Base-by-base conservation (phyloP, 2,888 invertebrate species). In the Agelastica alni region DNA sequence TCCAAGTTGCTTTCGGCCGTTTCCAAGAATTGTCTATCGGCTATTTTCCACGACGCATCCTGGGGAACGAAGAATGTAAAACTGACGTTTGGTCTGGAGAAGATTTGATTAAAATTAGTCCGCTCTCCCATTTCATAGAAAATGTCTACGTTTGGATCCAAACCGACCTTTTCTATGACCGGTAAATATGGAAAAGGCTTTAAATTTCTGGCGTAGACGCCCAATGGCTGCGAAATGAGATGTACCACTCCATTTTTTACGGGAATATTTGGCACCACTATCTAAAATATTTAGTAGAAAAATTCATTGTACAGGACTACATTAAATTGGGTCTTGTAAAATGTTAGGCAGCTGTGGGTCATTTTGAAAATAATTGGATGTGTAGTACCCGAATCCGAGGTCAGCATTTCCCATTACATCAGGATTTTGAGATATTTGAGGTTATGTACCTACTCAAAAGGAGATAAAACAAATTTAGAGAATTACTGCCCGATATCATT, bases 211-310 rank as follows among this genome's bases (percentile, higher is more conserved):
- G 92, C 91, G 53, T 91, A 89, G 53, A 93, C 86, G 85, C 93
- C 91, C 16, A 95, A 79, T 0, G 94, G 94, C 60, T 90, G 83
- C 65, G 91, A 89, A 59, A 96, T 94, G 56, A 96, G 83, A 76
- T 96, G 96, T 0, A 95, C 87, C 0, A 96, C 94, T 13, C 96
- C 95, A 70, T 95, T 95, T 69, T 85, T 85, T 13, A 95, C 91
- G 0, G 94, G 94, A 59, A 95, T 93, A 75, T 95, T 93, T 9
- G 88, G 88, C 69, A 86, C 84, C 4, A 93, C 85, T 53, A 95
- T 89, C 49, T 49, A 9, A 39, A 39, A 31, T 2, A n/a, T n/a
- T n/a, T n/a, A n/a, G n/a, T n/a, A n/a, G n/a, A n/a, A n/a, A n/a
- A n/a, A n/a, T n/a, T n/a, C n/a, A n/a, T n/a, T n/a, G n/a, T n/a